Evolutionary conservation across 2,888 invertebrate genomes (phyloP), one percentile per base, ranked within the genome.

Genomic region (Spodoptera littoralis): DNA sequence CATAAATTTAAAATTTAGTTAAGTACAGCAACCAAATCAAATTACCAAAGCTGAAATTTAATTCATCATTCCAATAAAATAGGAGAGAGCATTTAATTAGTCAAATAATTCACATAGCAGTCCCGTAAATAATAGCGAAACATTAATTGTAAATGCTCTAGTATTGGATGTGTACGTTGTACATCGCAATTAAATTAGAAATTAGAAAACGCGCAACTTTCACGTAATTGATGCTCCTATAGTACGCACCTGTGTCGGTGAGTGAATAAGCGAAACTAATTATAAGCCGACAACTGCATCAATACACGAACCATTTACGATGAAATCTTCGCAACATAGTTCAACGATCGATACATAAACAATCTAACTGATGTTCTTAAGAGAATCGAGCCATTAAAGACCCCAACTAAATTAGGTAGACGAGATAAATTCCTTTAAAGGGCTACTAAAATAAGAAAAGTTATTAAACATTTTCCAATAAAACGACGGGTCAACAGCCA

Each of bases 161-260:
- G 58, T 68, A 69, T 68, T 72, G 66, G 65, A 56, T 62, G 65
- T 57, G 72, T 71, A 76, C 70, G 59, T 65, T 60, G 61, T 66
- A 78, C 70, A 80, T 77, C 68, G 81, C 76, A 88, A 88, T 87
- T 85, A 84, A 86, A 87, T 84, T 88, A 87, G 89, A 89, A 91
- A 91, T 85, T 86, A 87, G 88, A 88, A 89, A 90, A 86, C 84
- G 82, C 75, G 77, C 81, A 76, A 88, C 88, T 90, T 91, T 91
- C 91, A 84, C 85, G 85, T 88, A 88, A 90, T 86, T 84, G 89
- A 86, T 82, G 86, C 84, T 72, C 67, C 84, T 80, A 79, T 78
- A 77, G 80, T 84, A 83, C 78, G 74, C 81, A 72, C 75, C 69
- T 63, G 76, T 77, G 80, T 77, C 73, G 67, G 79, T 73, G 79